Percentiles rank a stretch among this genome's conserved stretches.
phyloP scores from a whole-genome alignment of 2,888 invertebrate species.

The Osmoderma eremita region DNA sequence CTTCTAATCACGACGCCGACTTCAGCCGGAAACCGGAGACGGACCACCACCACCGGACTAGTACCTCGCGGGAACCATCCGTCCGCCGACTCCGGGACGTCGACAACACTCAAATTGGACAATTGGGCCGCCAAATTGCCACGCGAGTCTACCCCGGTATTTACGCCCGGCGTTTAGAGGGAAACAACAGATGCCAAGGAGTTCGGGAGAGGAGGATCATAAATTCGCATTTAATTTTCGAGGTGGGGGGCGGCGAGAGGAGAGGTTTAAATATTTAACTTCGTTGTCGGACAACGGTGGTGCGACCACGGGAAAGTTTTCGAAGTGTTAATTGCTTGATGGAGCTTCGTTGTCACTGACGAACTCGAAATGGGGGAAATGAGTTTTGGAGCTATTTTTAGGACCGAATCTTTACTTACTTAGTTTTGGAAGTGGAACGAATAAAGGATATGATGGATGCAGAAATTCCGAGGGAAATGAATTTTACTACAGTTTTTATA shows the following conservation, averaged over 20 bases:
- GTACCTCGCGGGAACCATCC: conserved; percentile 37
- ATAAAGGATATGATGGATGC: no score
- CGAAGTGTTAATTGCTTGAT: conserved; percentile 34
- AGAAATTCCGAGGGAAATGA: not conserved
- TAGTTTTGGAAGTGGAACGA: no score
- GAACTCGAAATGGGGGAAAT: not conserved
- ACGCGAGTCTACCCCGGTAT: conserved; percentile 12
- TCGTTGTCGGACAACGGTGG: conserved; percentile 29
- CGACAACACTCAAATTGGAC: conserved; percentile 34
- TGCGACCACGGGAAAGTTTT: conserved; percentile 15
- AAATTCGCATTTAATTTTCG: conserved; percentile 36
- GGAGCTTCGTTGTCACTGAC: conserved; percentile 24
- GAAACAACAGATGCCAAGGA: not conserved
- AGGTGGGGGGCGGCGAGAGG: not conserved
- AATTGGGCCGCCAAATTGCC: conserved; percentile 38
- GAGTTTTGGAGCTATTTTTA: conserved; percentile 1
- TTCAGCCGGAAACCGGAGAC: not conserved
- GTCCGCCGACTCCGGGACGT: conserved; percentile 15
- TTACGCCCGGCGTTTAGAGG: conserved; percentile 13
- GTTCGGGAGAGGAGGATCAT: conserved; percentile 6
- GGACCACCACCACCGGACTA: not conserved
- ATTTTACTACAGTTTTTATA: conserved; percentile 1
- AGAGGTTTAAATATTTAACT: conserved; percentile 32
- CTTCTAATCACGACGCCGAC: conserved; percentile 37
- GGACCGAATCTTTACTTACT: conserved; percentile 3